Evolutionary conservation across 2,797 vertebrate species (phyloP), one percentile per base, ranked within the genome.

Genomic region (Neostethus bicornis): DNA sequence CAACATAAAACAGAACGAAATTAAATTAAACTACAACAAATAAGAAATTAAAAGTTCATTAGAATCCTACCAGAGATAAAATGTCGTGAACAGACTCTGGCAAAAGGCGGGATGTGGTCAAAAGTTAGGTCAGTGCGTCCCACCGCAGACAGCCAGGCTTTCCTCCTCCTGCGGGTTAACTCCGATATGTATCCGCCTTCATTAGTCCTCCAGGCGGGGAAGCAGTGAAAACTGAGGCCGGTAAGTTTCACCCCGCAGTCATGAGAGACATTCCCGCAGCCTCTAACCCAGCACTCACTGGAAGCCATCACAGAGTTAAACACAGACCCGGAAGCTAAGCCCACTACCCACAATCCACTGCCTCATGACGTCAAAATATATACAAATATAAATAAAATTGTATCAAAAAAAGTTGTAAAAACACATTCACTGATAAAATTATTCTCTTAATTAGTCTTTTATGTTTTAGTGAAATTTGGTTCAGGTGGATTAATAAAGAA

Each of bases 61-160:
- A 7, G 9, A 28, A 28, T 7, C 26, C 53, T 3, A 60, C 64
- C 59, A 1, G 59, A 23, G 24, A 13, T 13, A 12, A 73, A 60
- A 19, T 69, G 60, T 19, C 43, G 24, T 10, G 63, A 70, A 6
- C 68, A 71, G 5, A 71, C 37, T 1, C 37, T 67, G 10, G 35
- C 17, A 9, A 29, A 52, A 1, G 38, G 1, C 4, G 28, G 46
- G 14, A 57, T 17, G 32, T 7, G 10, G 31, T 5, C 1, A 25
- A 66, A 63, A 0, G 41, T 43, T 50, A 70, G 34, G 58, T 37
- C 2, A 3, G 7, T 8, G 1, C 59, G 37, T 21, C 4, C n/a
- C 1, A 71, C 59, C 0, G 59, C 67, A 0, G 54, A 26, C 32
- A 52, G 54, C 55, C 68, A 64, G 16, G 55, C 59, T 5, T n/a